Conservation (phyloP, 2,113 vertebrate species). For the Platysternon megacephalum region DNA sequence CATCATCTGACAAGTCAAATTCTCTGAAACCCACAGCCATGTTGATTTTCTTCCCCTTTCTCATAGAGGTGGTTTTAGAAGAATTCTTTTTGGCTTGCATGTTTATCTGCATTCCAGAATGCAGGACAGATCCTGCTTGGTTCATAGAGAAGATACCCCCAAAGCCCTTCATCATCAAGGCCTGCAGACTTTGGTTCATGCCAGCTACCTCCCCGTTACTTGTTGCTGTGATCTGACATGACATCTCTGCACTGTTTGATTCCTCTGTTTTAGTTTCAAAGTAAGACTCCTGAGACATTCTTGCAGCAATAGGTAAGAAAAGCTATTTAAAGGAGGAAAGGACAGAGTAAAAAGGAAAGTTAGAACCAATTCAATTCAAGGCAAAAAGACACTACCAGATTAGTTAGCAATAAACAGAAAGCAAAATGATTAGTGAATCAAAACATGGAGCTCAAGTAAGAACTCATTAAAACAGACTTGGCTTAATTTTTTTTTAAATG, state of each 20-base stretch:
- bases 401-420: conserved; percentile 76
- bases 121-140: conserved; percentile 86
- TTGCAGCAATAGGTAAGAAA: conserved; percentile 91
- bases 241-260: conserved; percentile 93
- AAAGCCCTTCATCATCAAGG: conserved; percentile 92
- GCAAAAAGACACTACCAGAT: conserved; percentile 79
- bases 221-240: conserved; percentile 90
- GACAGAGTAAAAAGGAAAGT: conserved; percentile 83
- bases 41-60: conserved; percentile 93
- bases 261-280: conserved; percentile 95
- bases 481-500: conserved; percentile 32
- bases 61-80: conserved; percentile 90
- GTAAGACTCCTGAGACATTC: conserved; percentile 92
- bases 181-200: conserved; percentile 87
- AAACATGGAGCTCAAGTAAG: conserved; percentile 54
- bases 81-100: conserved; percentile 95
- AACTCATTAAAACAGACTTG: conserved; percentile 47
- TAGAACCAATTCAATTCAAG: conserved; percentile 83
- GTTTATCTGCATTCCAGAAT: conserved; percentile 93
- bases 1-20: conserved; percentile 87
- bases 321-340: conserved; percentile 87
- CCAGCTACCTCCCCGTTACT: conserved; percentile 91
- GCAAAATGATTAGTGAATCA: conserved; percentile 77
- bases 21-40: conserved; percentile 90
- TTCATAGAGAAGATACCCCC: conserved; percentile 91